phyloP scores from a whole-genome alignment of 2,888 invertebrate genomes.

The Coleophora deauratella region DNA sequence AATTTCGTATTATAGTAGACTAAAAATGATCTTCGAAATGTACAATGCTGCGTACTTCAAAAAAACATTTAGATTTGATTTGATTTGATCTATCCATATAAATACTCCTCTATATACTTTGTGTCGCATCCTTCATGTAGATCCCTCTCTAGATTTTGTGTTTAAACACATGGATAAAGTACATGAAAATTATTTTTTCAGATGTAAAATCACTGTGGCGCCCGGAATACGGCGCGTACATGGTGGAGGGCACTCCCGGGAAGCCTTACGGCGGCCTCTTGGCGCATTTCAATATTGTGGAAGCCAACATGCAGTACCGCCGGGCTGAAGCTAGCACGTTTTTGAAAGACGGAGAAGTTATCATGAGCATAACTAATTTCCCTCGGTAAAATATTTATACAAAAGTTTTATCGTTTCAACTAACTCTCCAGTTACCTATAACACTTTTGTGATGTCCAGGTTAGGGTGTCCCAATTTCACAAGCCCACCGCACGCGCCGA shows the following conservation, averaged over 20 bases:
- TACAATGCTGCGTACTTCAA: too few relatives aligned
- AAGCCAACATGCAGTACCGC: conserved; percentile 95
- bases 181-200: conserved; percentile 31
- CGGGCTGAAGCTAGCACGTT: conserved; percentile 88
- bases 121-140: too few relatives aligned
- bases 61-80: too few relatives aligned
- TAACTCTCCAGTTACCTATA: not conserved
- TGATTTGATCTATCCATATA: too few relatives aligned
- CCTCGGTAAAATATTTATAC: conserved; percentile 78
- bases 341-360: conserved; percentile 84
- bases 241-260: conserved; percentile 99
- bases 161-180: too few relatives aligned
- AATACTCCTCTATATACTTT: too few relatives aligned
- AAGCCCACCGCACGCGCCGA: conserved; percentile 77
- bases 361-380: conserved; percentile 94
- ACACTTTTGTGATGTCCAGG: conserved; percentile 42
- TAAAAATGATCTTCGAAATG: too few relatives aligned
- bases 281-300: conserved; percentile 98
- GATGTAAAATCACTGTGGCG: conserved; percentile 94
- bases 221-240: conserved; percentile 99
- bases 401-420: not conserved
- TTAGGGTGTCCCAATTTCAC: conserved; percentile 94
- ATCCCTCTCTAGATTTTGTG: too few relatives aligned
- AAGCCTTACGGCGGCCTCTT: conserved; percentile 94
- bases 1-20: too few relatives aligned